A percentile compares a stretch with the other conserved stretches of the same genome.
These are phyloP conservation scores for Delphinapterus leucas DNA, from an alignment of 2,113 vertebrate species.

Conservation along the genomic window DNA sequence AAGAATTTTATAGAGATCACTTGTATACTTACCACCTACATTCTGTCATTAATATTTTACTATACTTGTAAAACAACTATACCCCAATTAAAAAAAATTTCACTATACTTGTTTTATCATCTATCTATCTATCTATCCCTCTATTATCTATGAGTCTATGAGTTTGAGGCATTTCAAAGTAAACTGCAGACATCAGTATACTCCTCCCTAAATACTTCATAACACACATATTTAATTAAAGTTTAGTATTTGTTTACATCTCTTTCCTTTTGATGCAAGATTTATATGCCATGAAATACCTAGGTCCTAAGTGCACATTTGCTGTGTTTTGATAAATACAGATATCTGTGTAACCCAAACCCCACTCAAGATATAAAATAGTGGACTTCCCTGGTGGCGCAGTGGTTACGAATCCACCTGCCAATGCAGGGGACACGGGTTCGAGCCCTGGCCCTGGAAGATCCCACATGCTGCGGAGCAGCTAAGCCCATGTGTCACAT, in stretches of 20 bases:
- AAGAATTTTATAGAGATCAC: background rate
- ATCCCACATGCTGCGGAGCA: no score
- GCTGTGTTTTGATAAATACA: background rate
- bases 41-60: constrained; percentile 22
- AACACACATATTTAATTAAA: background rate
- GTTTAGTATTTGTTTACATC: background rate
- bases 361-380: background rate
- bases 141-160: background rate
- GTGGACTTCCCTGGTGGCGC: no score
- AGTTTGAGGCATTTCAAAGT: background rate
- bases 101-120: background rate
- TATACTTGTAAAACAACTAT: background rate
- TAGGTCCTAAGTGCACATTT: background rate
- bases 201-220: background rate
- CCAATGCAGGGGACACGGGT: no score
- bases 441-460: no score
- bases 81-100: no score
- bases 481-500: no score
- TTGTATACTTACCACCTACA: background rate
- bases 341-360: background rate
- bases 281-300: background rate
- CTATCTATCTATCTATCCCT: background rate
- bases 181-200: background rate
- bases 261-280: background rate
- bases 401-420: no score